These are phyloP conservation scores for Sipha flava DNA, from an alignment of 1,140 invertebrate species.

Conservation along the genomic window DNA sequence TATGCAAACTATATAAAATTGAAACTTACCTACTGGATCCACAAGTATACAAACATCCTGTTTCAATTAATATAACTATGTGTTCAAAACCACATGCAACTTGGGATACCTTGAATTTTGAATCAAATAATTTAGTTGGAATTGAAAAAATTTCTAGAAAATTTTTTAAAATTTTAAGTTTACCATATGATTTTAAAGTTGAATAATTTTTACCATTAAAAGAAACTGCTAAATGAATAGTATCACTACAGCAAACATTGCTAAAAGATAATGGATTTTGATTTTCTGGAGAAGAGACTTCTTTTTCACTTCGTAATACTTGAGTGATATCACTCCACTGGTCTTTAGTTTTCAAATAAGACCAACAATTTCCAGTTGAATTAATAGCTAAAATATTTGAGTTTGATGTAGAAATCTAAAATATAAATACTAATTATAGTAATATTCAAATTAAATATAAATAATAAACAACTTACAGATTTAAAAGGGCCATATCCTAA, in stretches of 20 bases:
- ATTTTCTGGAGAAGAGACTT: background rate
- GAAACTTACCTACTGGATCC: constrained; percentile 65
- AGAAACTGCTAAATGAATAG: constrained; percentile 8
- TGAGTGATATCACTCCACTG: constrained; percentile 22
- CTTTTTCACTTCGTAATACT: background rate
- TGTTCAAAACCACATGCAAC: constrained; percentile 72
- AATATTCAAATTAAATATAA: background rate
- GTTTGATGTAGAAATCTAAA: constrained; percentile 15
- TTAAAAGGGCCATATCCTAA: background rate
- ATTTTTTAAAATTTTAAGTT: background rate
- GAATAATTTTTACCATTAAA: constrained; percentile 10
- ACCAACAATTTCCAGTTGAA: constrained; percentile 10
- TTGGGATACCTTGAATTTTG: constrained; percentile 44
- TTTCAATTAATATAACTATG: constrained; percentile 58
- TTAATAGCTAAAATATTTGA: constrained; percentile 6
- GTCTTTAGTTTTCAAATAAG: background rate
- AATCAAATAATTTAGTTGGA: constrained; percentile 3
- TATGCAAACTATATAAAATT: background rate
- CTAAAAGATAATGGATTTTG: background rate
- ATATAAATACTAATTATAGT: background rate
- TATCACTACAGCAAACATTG: constrained; percentile 29
- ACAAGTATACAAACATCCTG: constrained; percentile 67
- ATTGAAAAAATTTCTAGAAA: constrained; percentile 28
- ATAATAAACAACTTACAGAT: background rate
- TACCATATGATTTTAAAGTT: background rate